Evolutionary conservation across 2,113 vertebrate species (phyloP).

Genomic region (Globicephala melas): DNA sequence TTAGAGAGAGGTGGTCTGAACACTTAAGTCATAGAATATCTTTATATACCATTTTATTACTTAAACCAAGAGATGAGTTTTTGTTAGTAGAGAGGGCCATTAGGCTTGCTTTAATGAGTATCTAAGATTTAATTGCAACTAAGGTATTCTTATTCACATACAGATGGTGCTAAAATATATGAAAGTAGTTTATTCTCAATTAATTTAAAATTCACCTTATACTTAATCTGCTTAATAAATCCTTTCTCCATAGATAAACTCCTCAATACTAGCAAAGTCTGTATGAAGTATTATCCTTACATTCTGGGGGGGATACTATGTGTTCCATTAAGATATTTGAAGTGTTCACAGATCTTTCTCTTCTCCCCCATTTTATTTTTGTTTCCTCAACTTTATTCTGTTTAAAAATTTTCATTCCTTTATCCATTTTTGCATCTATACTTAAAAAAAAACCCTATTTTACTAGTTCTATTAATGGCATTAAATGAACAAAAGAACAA

Average conservation of each 20-base stretch:
- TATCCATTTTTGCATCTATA: neutral
- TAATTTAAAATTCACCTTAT: slow-evolving; percentile 44
- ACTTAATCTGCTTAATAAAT: slow-evolving; percentile 41
- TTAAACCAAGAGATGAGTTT: slow-evolving; percentile 23
- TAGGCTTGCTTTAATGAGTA: neutral
- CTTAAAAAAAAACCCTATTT: neutral
- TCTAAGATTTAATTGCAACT: slow-evolving; percentile 40
- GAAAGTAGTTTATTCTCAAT: slow-evolving; percentile 32
- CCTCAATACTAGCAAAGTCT: neutral
- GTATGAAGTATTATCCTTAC: neutral
- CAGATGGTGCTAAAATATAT: neutral
- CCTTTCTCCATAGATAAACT: neutral
- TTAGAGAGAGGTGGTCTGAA: neutral
- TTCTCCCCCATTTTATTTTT: slow-evolving; percentile 12
- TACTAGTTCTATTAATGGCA: neutral
- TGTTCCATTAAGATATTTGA: neutral
- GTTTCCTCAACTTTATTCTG: neutral
- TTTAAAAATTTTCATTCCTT: slow-evolving; percentile 1
- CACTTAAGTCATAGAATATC: neutral
- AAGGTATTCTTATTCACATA: neutral
- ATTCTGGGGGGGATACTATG: neutral
- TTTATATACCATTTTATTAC: slow-evolving; percentile 30
- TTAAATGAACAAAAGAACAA: slow-evolving; percentile 46
- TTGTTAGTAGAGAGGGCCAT: neutral
- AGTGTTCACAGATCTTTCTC: neutral